Evolutionary conservation across 53 echinoderm and acorn worm genomes (phyloP).

Genomic region (Apostichopus leukothele): DNA sequence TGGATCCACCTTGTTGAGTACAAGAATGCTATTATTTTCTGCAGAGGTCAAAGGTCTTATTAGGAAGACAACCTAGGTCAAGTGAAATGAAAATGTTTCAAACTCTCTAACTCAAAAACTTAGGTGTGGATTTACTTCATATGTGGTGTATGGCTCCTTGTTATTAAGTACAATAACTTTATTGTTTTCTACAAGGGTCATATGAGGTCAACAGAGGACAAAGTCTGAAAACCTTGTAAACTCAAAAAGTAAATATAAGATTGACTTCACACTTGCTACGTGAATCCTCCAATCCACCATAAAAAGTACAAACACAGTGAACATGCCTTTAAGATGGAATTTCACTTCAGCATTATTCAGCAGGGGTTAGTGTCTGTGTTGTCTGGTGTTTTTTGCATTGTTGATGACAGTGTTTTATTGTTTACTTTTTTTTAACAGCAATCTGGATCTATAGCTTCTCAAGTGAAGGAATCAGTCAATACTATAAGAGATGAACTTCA

Average conservation of each 20-base stretch:
- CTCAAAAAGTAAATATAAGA: neutral
- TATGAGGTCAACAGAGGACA: conserved; percentile 8
- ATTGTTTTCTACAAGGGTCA: neutral
- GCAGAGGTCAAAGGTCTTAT: conserved; percentile 1
- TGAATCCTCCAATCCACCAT: no score
- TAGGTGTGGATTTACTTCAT: neutral
- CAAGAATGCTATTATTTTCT: neutral
- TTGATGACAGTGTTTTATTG: neutral
- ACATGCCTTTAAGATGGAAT: no score
- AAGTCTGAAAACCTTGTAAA: neutral
- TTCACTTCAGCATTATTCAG: no score
- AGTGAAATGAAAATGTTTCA: neutral
- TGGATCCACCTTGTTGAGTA: neutral
- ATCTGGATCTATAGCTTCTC: conserved; percentile 24
- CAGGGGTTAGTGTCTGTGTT: no score
- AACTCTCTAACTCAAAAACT: neutral
- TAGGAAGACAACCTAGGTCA: no score
- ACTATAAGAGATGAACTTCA: conserved; percentile 64
- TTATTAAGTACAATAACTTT: neutral
- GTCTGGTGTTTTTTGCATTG: no score
- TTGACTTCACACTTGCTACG: no score
- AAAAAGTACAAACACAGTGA: no score
- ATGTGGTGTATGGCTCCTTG: neutral
- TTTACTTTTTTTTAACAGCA: conserved; percentile 13
- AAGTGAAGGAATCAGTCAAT: conserved; percentile 14